Evolutionary conservation across 1,140 invertebrate genomes (phyloP).

Genomic region (Dinoponera quadriceps): DNA sequence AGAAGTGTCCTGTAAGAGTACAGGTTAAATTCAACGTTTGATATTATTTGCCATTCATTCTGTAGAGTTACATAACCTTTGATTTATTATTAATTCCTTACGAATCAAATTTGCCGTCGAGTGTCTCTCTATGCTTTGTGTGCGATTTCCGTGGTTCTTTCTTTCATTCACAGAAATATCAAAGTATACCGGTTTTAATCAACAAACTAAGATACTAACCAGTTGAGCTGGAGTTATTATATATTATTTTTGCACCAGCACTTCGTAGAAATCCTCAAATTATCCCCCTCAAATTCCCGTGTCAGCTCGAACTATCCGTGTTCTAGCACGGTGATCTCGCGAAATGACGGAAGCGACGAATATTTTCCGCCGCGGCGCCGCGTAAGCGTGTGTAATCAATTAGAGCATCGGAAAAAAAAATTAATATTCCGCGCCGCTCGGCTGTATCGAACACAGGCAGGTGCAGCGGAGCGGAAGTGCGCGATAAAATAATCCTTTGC

Average conservation of each 20-base stretch:
- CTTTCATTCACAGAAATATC: too few relatives aligned
- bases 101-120: too few relatives aligned
- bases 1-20: background rate
- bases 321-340: slow-evolving; percentile 3
- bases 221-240: too few relatives aligned
- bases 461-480: slow-evolving; percentile 68
- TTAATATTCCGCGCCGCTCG: slow-evolving; percentile 52
- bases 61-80: background rate
- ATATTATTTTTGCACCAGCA: too few relatives aligned
- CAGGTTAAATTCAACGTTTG: background rate
- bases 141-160: too few relatives aligned
- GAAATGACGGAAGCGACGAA: background rate
- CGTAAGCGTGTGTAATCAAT: slow-evolving; percentile 47
- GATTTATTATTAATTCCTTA: too few relatives aligned
- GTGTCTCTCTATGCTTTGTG: too few relatives aligned
- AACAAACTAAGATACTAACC: too few relatives aligned
- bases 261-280: too few relatives aligned
- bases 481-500: slow-evolving; percentile 77
- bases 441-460: slow-evolving; percentile 59
- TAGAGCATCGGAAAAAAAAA: slow-evolving; percentile 52
- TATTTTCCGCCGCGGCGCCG: background rate
- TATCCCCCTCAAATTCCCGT: too few relatives aligned
- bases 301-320: too few relatives aligned
- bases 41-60: background rate
- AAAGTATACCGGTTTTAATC: too few relatives aligned